phyloP scores from a whole-genome alignment of 1,140 invertebrate species.

The Drosophila sp. region DNA sequence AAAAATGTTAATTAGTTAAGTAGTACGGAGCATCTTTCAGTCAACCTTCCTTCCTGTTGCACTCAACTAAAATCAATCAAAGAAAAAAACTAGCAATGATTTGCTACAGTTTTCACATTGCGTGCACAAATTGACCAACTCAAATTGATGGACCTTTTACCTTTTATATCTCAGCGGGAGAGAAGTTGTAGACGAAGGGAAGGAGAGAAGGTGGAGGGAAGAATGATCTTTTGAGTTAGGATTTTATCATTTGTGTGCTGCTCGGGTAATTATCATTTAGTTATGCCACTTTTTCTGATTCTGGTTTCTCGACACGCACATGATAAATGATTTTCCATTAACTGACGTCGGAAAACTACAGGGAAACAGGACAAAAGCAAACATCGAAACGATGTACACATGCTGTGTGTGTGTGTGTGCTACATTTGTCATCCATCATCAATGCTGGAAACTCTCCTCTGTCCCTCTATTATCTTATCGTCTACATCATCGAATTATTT shows the following conservation, averaged over 20 bases:
- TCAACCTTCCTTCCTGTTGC: not conserved
- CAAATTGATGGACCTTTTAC: constrained; percentile 28
- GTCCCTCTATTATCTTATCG: not conserved
- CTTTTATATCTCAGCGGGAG: not conserved
- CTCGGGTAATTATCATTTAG: constrained; percentile 76
- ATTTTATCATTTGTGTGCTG: constrained; percentile 28
- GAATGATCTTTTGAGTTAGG: constrained; percentile 33
- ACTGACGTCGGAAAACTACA: constrained; percentile 62
- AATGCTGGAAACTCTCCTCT: too few relatives aligned
- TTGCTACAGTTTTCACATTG: constrained; percentile 53
- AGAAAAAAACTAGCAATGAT: constrained; percentile 38
- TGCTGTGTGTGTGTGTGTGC: constrained; percentile 36
- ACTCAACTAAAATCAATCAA: constrained; percentile 35
- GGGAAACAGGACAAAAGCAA: constrained; percentile 37
- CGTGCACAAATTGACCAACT: constrained; percentile 49
- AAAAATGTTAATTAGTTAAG: too few relatives aligned
- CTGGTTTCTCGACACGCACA: constrained; percentile 60
- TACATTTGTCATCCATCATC: too few relatives aligned
- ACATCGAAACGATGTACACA: constrained; percentile 32
- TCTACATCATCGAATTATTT: constrained; percentile 45
- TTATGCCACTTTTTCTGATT: constrained; percentile 73
- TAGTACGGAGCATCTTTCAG: not conserved
- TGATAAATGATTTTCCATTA: constrained; percentile 84
- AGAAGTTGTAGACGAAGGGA: not conserved
- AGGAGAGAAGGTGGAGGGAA: too few relatives aligned